Base-by-base conservation (phyloP, 2,888 invertebrate genomes). In the Chrysodeixis includens region DNA sequence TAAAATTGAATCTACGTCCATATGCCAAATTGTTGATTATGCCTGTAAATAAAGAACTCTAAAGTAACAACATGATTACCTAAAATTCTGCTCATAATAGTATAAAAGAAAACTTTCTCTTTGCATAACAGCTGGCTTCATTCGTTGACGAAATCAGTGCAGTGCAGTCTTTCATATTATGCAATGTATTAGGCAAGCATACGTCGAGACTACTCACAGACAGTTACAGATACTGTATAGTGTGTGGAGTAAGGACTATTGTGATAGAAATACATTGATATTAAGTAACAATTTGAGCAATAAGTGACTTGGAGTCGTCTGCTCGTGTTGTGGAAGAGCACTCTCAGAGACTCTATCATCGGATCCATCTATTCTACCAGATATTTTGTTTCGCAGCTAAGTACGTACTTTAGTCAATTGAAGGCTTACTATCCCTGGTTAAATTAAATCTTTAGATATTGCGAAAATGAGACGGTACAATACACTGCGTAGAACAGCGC, bases 81-180 rank as follows among this genome's bases (percentile, higher is more conserved):
- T 60, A 44, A 59, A 71, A 76, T 63, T 57, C 61, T 18, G 63
- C 54, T 72, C 80, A 81, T 80, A 80, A 80, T 84, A 83, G 68
- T 59, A 84, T 86, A 86, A 83, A 81, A 82, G 83, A 79, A 76
- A 86, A 86, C 92, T 93, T 93, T 93, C 93, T 90, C 92, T 87
- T 93, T 93, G 90, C 89, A 89, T 92, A 92, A 93, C 86, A 83
- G 83, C 70, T 83, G 84, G 83, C 85, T 85, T 87, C 83, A 84
- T 84, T 86, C 82, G 88, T 92, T 92, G 92, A 92, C 92, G 93
- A 93, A 93, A 92, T 91, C 91, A 91, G 92, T 92, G 88, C 92
- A 93, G 74, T 77, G 83, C 83, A 85, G 81, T 81, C 86, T 88
- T 87, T 86, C 81, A 78, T 62, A 74, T 91, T 90, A 87, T 86